These are phyloP conservation scores for Anaspis maculata DNA, from an alignment of 2,888 invertebrate genomes.

Conservation along the genomic window DNA sequence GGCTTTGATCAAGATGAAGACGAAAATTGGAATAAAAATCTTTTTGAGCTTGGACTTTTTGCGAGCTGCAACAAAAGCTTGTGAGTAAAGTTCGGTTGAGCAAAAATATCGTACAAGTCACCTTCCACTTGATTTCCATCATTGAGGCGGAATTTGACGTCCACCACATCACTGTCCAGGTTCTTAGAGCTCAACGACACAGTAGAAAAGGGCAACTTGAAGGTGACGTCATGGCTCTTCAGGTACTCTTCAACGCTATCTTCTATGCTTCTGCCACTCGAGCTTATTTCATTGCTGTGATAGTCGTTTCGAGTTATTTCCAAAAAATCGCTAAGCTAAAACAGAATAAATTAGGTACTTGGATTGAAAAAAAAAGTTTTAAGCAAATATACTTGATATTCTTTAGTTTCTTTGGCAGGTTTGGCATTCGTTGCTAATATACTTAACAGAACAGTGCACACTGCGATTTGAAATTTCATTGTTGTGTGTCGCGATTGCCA, in stretches of 20 bases:
- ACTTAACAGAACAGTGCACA: slow-evolving; percentile 34
- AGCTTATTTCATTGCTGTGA: slow-evolving; percentile 3
- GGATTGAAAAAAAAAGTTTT: slow-evolving; percentile 4
- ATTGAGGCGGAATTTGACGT: slow-evolving; percentile 59
- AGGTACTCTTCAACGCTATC: slow-evolving; percentile 63
- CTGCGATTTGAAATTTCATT: slow-evolving; percentile 9
- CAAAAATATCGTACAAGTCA: slow-evolving; percentile 16
- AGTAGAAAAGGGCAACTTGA: slow-evolving; percentile 64
- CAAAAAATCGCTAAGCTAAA: slow-evolving; percentile 26
- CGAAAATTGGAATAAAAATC: slow-evolving; percentile 74
- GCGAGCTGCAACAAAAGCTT: slow-evolving; percentile 43
- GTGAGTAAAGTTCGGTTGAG: neutral
- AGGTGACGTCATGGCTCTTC: slow-evolving; percentile 66
- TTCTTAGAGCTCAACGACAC: slow-evolving; percentile 69
- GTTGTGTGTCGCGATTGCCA: slow-evolving; percentile 2
- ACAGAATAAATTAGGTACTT: slow-evolving; percentile 4
- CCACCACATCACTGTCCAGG: slow-evolving; percentile 65
- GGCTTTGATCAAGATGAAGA: slow-evolving; percentile 74
- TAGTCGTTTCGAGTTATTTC: slow-evolving; percentile 21
- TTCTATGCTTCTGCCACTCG: slow-evolving; percentile 54
- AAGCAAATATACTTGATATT: slow-evolving; percentile 6
- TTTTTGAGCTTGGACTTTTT: slow-evolving; percentile 76
- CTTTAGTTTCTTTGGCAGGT: slow-evolving; percentile 10
- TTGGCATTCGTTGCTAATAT: slow-evolving; percentile 28
- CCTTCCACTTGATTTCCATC: slow-evolving; percentile 34